phyloP scores from a whole-genome alignment of 2,113 vertebrate genomes.

The Globicephala melas region DNA sequence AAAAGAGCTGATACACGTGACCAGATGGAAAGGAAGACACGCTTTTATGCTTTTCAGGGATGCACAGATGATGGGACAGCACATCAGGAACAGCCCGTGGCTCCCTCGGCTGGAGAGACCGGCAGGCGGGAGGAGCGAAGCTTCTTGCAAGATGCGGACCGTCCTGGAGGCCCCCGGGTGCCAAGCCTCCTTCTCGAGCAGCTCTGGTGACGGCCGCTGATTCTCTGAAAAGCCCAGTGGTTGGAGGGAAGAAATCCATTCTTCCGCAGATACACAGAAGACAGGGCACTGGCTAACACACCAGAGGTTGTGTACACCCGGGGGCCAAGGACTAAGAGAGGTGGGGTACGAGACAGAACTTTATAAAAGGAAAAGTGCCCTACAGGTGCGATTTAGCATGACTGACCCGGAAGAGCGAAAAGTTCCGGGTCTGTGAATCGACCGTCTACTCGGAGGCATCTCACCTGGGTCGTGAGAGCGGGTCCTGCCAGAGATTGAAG shows the following conservation, averaged over 20 bases:
- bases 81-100: rapidly evolving
- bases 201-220: not conserved
- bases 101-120: not conserved
- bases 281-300: not conserved
- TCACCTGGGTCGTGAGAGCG: not conserved
- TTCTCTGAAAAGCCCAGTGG: not conserved
- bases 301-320: not conserved
- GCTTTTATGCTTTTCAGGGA: rapidly evolving
- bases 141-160: rapidly evolving
- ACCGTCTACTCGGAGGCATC: not conserved
- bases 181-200: not conserved
- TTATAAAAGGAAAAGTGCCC: not conserved
- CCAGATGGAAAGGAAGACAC: rapidly evolving
- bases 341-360: not conserved
- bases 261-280: not conserved
- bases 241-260: not conserved
- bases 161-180: not conserved
- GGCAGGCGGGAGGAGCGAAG: not conserved
- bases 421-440: not conserved
- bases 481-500: not conserved
- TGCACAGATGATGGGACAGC: rapidly evolving
- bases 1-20: not conserved
- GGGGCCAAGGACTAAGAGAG: not conserved
- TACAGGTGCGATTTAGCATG: not conserved
- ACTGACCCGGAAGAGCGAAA: not conserved